These are phyloP conservation scores for Pygathrix nemaeus DNA, from an alignment of 2,113 vertebrate species.

Conservation along the genomic window DNA sequence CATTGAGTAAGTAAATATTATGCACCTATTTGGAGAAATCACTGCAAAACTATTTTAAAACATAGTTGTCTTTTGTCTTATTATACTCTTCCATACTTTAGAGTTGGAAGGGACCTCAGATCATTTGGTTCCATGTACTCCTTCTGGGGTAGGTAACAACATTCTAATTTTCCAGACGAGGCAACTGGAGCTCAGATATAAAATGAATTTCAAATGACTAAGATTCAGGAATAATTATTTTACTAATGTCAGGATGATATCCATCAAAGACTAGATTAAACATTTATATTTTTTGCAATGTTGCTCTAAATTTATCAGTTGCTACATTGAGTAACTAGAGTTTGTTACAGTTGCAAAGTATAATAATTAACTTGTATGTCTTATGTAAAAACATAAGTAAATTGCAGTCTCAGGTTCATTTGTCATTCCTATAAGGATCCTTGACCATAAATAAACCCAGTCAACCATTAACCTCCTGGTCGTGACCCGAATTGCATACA, in stretches of 20 bases:
- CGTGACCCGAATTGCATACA: neutral
- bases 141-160: neutral
- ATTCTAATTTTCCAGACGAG: neutral
- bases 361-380: neutral
- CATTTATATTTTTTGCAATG: neutral
- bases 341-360: slow-evolving; percentile 3
- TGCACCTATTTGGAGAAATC: neutral
- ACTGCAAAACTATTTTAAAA: neutral
- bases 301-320: neutral
- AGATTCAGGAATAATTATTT: neutral
- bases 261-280: neutral
- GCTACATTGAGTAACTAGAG: neutral
- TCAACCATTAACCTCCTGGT: neutral
- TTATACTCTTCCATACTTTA: neutral
- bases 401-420: neutral
- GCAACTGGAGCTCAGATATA: neutral
- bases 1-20: neutral
- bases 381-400: neutral
- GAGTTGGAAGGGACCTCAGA: neutral
- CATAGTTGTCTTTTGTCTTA: neutral
- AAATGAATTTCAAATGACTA: neutral
- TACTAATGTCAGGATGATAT: neutral
- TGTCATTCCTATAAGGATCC: neutral
- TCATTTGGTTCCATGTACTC: neutral
- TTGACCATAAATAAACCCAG: neutral